Evolutionary conservation across 2,797 vertebrate species (phyloP).

Genomic region (Clangula hyemalis): DNA sequence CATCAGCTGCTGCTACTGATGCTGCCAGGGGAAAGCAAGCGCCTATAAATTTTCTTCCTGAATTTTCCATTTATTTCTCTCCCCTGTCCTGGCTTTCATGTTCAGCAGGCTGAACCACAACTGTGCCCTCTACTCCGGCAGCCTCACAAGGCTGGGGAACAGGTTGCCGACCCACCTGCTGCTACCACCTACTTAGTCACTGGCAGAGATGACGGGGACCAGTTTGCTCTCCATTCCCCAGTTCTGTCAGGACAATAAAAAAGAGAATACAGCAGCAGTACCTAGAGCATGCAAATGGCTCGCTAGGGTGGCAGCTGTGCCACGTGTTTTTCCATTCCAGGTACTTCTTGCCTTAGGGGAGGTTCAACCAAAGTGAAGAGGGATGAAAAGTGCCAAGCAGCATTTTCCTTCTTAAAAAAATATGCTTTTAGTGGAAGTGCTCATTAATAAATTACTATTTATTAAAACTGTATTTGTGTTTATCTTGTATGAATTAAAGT

Average conservation of each 20-base stretch:
- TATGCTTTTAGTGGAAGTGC: background rate
- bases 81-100: background rate
- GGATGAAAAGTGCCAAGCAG: background rate
- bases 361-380: background rate
- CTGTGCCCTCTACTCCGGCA: background rate
- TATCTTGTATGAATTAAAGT: background rate
- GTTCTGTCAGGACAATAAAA: background rate
- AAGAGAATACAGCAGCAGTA: background rate
- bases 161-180: constrained; percentile 26
- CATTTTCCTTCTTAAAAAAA: background rate
- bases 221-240: background rate
- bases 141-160: background rate
- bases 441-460: background rate
- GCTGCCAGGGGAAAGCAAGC: background rate
- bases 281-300: background rate
- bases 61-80: background rate
- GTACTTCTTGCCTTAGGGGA: background rate
- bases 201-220: background rate
- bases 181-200: background rate
- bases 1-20: background rate
- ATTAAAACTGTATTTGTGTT: background rate
- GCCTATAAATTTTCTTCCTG: background rate
- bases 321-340: background rate
- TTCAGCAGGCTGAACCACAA: background rate
- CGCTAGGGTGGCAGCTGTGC: background rate